Evolutionary conservation across 2,888 invertebrate species (phyloP), one percentile per base, ranked within the genome.

Genomic region (Danaus chrysippus): DNA sequence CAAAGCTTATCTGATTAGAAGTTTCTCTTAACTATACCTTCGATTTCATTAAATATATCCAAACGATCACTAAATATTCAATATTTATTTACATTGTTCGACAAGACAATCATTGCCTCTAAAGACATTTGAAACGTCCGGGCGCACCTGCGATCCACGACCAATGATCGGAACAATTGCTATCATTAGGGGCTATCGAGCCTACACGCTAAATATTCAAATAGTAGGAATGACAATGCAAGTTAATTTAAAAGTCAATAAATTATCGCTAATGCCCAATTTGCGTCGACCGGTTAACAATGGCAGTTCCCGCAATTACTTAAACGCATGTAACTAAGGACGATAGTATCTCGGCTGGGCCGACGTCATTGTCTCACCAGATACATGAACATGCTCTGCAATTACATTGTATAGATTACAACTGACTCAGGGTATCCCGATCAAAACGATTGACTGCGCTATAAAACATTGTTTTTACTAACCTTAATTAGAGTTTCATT

Each of bases 191-290:
- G 79, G 75, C 80, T 84, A 84, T 86, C 84, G 79, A 73, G 79
- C 86, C 86, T 81, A 86, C 81, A 79, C 82, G 78, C 79, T 87
- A 85, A 84, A 87, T 87, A 90, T 88, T 89, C 87, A 90, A 88
- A 85, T 82, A 82, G 79, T 77, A 75, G 73, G 79, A 76, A 82
- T 83, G 78, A 87, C 87, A 87, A 89, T 87, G 83, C 82, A 74
- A 84, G 81, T 84, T 87, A 84, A 84, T 87, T 86, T 83, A 80
- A 86, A 87, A 86, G 79, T 81, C 87, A 83, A 90, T 91, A 90
- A 87, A 90, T 90, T 91, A 91, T 89, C 75, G 86, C 86, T 87
- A 90, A 91, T 89, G 87, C 90, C 87, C 89, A 90, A 90, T 90
- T 90, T 90, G 90, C 86, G 88, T 87, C 87, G 81, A 81, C 79